Base-by-base conservation (phyloP, 2,888 invertebrate species). In the Sycophila texana region DNA sequence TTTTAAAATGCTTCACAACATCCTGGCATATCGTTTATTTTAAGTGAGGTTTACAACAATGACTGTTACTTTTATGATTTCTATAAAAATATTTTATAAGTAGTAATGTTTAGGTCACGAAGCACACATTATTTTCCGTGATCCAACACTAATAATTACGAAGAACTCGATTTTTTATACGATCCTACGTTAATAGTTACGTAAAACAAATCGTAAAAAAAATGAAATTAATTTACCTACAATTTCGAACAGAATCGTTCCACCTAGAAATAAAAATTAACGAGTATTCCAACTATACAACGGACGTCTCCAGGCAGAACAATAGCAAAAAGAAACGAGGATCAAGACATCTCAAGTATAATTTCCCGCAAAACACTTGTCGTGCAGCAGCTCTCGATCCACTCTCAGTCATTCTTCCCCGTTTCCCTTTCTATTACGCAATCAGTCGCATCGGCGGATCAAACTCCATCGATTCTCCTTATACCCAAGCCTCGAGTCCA, bases 321-420 rank as follows among this genome's bases (percentile, higher is more conserved):
- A 57, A 14, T 18, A 47, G 18, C 22, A 74, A 74, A 66, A 55
- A 22, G 57, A 20, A 79, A 79, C 70, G 74, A 79, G 79, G 61
- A 68, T 60, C 67, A 2, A 14, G 10, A n/a, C 53, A 77, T 72
- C 72, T 68, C 67, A 39, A 26, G 67, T 61, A 78, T 68, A 68
- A 78, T 79, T 71, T 65, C 51, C 63, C 70, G 22, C 70, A 79
- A 65, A 74, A 74, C 79, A 74, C 74, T 74, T 79, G 79, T 79
- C 79, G 70, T 22, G 18, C 79, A 65, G 53, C 74, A 49, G 61
- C 65, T 66, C 65, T 66, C 65, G 53, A 7, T 60, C 60, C 30
- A 5, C 20, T 16, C 30, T 53, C 20, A n/a, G 2, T 16, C 63
- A 7, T 22, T 26, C 47, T n/a, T 18, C 49, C 4, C 26, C 53